Base-by-base conservation (phyloP, 2,888 invertebrate species). In the Stenodema calcarata region DNA sequence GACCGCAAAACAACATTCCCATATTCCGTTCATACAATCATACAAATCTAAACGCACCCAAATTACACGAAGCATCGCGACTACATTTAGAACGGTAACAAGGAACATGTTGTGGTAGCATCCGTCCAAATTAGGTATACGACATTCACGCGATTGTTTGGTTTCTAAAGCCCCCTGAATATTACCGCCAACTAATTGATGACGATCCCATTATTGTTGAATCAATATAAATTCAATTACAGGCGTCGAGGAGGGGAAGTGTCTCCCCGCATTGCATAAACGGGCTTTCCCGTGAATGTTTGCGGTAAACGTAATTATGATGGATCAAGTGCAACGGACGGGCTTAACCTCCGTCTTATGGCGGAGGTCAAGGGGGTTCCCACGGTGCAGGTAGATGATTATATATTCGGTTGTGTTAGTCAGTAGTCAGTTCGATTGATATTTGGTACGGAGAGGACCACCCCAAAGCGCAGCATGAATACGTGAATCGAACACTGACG, bases 211-310 rank as follows among this genome's bases (percentile, higher is more conserved):
- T 62, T 62, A 62, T 62, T 23, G 62, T 62, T 62, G 23, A 62
- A 62, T 62, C 73, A 73, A 73, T 73, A 73, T 73, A 41, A 73
- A 73, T 41, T 4, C 73, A 73, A 73, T 73, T 73, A 73, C 41
- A 35, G 73, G 16, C 35, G 69, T 4, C 35, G 30, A 1, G 9
- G 23, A 23, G 18, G n/a, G 18, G 54, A n/a, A n/a, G n/a, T n/a
- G n/a, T n/a, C n/a, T n/a, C n/a, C 16, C 27, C 62, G 11, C 62
- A 62, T 23, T 27, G 62, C 62, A 62, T 23, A 62, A 62, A 7
- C 50, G 50, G n/a, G 18, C 16, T 6, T 12, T 18, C 18, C 62
- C 47, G 6, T 23, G 23, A 41, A 73, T 73, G 73, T 73, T 73
- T 73, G 73, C 16, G 73, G 35, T 73, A 41, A 73, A 73, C 30